Evolutionary conservation across 2,797 vertebrate genomes (phyloP).

Genomic region (Mus minutoides): DNA sequence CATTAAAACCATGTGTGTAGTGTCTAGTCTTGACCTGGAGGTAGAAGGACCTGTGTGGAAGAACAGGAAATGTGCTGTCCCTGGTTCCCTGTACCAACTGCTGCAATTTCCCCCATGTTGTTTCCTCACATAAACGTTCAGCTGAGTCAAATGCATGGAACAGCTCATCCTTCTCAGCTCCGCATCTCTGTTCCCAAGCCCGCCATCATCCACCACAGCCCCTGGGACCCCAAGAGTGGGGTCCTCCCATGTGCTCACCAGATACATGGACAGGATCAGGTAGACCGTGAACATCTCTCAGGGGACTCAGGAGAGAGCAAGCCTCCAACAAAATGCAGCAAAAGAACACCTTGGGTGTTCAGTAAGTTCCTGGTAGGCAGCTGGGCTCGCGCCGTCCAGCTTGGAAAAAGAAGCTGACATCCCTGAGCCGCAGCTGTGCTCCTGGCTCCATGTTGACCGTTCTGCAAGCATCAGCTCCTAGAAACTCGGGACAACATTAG

Average conservation of each 20-base stretch:
- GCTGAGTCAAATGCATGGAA: not conserved
- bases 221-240: not conserved
- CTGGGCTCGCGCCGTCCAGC: not conserved
- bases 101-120: not conserved
- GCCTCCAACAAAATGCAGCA: not conserved
- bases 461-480: not conserved
- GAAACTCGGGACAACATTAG: not conserved
- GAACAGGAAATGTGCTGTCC: not conserved
- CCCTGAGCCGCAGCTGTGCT: not conserved
- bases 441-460: not conserved
- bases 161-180: not conserved
- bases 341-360: not conserved
- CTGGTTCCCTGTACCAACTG: not conserved
- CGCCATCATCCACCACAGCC: not conserved
- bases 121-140: not conserved
- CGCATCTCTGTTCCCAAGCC: not conserved
- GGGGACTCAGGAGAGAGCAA: not conserved
- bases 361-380: not conserved
- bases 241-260: fast-evolving
- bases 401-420: not conserved
- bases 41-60: not conserved
- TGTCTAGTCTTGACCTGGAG: not conserved
- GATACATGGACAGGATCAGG: not conserved
- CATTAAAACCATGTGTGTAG: not conserved
- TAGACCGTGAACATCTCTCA: not conserved